Base-by-base conservation (phyloP, 2,113 vertebrate species). In the Pyrgilauda ruficollis region DNA sequence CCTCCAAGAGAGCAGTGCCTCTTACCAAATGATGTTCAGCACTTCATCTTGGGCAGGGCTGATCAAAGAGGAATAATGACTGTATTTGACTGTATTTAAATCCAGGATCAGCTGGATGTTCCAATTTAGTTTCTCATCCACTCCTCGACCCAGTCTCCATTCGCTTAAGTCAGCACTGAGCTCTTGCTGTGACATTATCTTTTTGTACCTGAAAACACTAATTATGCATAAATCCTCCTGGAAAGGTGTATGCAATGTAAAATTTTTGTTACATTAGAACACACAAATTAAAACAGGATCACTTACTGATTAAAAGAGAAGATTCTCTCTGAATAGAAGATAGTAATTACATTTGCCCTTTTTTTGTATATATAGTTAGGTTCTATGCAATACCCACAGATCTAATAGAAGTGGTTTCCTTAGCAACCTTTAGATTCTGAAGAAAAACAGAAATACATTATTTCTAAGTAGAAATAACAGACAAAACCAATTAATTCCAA, bases 371-470 rank as follows among this genome's bases (percentile, higher is more conserved):
- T 85, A 86, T 94, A 92, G 82, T 87, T 93, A 68, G 68, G 41
- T 72, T 90, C 93, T 93, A 68, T 78, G 74, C 58, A 64, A 92
- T 93, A 89, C 43, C 43, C 89, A 70, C 52, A 93, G 91, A 82
- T 96, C 94, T 41, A 96, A 92, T 52, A 66, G 53, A 77, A 63
- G 7, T 67, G 26, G 95, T 95, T 96, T 94, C 97, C 96, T 97
- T 97, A 94, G 96, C 94, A 97, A 97, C 97, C 28, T 21, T 83
- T 66, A 22, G 63, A 73, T 86, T 95, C 90, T 66, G 82, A 81
- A 72, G 8, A 55, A 90, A 97, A 96, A 78, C 58, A 92, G 86
- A 95, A 95, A 94, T 95, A 63, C 91, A 83, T 74, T 96, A 93
- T 69, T 84, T 94, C 83, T 94, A 89, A 94, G 75, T 90, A 93